Evolutionary conservation across 1,140 invertebrate genomes (phyloP).

Genomic region (Idris sp.): DNA sequence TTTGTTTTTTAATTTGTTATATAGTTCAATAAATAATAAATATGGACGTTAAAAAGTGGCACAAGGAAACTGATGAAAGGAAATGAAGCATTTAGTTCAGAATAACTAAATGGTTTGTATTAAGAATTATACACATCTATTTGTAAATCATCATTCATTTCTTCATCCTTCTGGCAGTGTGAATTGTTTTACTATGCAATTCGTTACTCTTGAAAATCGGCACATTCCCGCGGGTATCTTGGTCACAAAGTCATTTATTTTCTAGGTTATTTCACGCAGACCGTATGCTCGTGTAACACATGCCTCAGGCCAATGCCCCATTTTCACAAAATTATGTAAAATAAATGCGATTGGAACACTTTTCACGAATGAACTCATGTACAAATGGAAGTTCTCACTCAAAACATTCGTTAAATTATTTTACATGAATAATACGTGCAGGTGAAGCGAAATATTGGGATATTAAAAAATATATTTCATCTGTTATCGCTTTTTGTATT

Average conservation of each 20-base stretch:
- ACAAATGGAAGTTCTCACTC: background rate
- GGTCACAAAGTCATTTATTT: conserved; percentile 56
- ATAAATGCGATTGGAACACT: conserved; percentile 45
- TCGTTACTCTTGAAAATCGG: conserved; percentile 48
- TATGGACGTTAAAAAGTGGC: too few species aligned
- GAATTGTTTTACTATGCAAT: conserved; percentile 40
- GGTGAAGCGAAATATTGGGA: too few species aligned
- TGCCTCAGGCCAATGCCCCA: conserved; percentile 22
- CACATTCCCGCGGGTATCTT: conserved; percentile 50
- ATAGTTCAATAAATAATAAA: too few species aligned
- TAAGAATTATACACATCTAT: conserved; percentile 9
- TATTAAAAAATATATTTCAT: too few species aligned
- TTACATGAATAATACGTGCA: conserved; percentile 6
- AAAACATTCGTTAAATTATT: conserved; percentile 9
- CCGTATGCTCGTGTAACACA: conserved; percentile 37
- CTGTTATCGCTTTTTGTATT: too few species aligned
- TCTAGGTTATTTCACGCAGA: conserved; percentile 48
- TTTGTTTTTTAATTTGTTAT: too few species aligned
- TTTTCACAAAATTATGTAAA: conserved; percentile 53
- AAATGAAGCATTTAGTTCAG: conserved; percentile 2
- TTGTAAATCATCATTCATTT: conserved; percentile 21
- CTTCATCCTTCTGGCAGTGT: conserved; percentile 24
- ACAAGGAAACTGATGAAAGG: background rate
- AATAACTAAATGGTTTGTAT: conserved; percentile 8
- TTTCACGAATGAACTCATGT: too few species aligned